phyloP scores from a whole-genome alignment of 2,797 vertebrate genomes.

The Atherinosoma microstoma region DNA sequence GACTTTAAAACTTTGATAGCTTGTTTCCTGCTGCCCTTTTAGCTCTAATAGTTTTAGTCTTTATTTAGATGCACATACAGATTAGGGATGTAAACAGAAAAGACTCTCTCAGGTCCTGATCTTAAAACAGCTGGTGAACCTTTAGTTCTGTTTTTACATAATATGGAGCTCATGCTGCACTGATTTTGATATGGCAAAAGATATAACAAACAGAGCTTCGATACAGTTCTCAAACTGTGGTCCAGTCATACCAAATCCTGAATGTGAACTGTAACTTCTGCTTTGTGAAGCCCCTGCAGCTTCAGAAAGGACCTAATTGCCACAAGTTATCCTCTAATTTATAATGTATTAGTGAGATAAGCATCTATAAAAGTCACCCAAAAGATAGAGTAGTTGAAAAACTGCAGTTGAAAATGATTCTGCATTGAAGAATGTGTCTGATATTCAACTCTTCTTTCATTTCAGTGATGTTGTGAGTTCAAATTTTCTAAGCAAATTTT shows the following conservation, averaged over 20 bases:
- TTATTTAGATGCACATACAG: conserved; percentile 56
- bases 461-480: no score
- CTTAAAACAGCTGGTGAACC: conserved; percentile 52
- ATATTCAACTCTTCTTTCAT: no score
- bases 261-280: conserved; percentile 31
- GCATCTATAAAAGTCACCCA: background rate
- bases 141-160: conserved; percentile 59
- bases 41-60: conserved; percentile 48
- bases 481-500: background rate
- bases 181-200: conserved; percentile 47
- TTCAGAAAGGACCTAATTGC: conserved; percentile 13
- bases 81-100: conserved; percentile 20
- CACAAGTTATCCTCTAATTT: conserved; percentile 17
- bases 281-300: conserved; percentile 39
- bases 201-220: conserved; percentile 37
- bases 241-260: conserved; percentile 39
- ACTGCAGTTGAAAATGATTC: background rate
- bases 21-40: conserved; percentile 24
- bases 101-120: conserved; percentile 46
- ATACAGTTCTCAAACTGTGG: conserved; percentile 44
- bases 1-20: conserved; percentile 39
- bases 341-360: background rate
- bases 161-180: conserved; percentile 41
- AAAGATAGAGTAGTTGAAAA: background rate
- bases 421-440: background rate